Evolutionary conservation across 2,113 vertebrate species (phyloP).

Genomic region (Urocynchramus pylzowi): DNA sequence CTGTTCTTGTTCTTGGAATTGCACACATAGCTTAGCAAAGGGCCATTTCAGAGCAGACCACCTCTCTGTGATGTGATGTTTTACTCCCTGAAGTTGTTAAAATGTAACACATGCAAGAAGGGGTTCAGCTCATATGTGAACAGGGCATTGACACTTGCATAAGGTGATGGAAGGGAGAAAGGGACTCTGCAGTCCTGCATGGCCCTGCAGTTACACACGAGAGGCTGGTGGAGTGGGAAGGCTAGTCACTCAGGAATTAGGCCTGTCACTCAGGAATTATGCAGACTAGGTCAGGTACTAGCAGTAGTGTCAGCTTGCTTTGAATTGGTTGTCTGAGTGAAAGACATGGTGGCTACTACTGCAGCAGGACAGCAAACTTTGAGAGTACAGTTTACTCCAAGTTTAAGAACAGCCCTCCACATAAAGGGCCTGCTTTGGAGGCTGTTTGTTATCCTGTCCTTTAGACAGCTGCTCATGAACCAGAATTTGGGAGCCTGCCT

Average conservation of each 20-base stretch:
- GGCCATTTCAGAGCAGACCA: background rate
- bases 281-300: background rate
- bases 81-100: background rate
- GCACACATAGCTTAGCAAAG: background rate
- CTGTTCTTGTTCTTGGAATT: background rate
- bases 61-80: background rate
- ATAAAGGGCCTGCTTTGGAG: background rate
- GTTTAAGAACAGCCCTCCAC: background rate
- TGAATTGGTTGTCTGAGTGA: background rate
- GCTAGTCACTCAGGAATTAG: background rate
- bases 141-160: background rate
- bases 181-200: background rate
- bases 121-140: background rate
- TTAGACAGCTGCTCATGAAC: background rate
- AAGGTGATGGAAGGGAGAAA: background rate
- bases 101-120: background rate
- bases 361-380: background rate
- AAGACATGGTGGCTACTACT: accelerated
- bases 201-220: background rate
- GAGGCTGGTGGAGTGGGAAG: background rate
- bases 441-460: background rate
- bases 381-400: background rate
- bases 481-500: background rate
- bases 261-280: background rate
- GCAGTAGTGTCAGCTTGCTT: background rate